phyloP scores from a whole-genome alignment of 2,797 vertebrate genomes.

The Tinamus major region DNA sequence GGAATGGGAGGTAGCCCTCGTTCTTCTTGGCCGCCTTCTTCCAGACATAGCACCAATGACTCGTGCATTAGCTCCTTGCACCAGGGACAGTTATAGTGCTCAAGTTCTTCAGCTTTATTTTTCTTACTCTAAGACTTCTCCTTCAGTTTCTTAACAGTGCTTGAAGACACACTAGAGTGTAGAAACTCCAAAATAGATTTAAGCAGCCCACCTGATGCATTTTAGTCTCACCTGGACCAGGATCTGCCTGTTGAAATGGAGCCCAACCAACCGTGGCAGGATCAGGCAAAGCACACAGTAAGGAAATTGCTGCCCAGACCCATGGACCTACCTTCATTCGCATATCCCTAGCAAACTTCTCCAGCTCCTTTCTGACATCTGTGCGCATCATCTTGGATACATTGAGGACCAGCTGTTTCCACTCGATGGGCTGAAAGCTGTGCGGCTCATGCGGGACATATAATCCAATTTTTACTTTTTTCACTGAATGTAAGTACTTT shows the following conservation, averaged over 20 bases:
- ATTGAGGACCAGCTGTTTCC: constrained; percentile 94
- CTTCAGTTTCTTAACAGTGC: background rate
- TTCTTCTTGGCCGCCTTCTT: background rate
- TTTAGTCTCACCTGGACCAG: background rate
- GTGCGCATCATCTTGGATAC: constrained; percentile 86
- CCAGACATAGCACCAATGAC: background rate
- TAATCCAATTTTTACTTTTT: constrained; percentile 95
- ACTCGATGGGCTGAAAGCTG: constrained; percentile 95
- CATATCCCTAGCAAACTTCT: constrained; percentile 96
- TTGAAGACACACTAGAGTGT: background rate
- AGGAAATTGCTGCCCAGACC: fast-evolving
- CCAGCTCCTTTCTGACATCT: constrained; percentile 93
- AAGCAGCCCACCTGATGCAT: background rate
- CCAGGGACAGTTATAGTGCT: background rate
- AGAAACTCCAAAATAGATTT: fast-evolving
- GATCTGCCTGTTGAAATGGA: background rate
- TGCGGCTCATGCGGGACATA: constrained; percentile 95
- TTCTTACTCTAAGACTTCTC: too few species aligned
- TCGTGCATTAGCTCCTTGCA: background rate
- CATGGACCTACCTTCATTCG: constrained; percentile 90
- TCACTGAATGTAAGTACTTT: constrained; percentile 94
- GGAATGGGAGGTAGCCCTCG: background rate
- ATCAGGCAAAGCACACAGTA: background rate
- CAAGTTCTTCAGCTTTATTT: too few species aligned
- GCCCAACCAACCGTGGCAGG: background rate